phyloP scores from a whole-genome alignment of 2,888 invertebrate genomes.

The Clepsis dumicolana region DNA sequence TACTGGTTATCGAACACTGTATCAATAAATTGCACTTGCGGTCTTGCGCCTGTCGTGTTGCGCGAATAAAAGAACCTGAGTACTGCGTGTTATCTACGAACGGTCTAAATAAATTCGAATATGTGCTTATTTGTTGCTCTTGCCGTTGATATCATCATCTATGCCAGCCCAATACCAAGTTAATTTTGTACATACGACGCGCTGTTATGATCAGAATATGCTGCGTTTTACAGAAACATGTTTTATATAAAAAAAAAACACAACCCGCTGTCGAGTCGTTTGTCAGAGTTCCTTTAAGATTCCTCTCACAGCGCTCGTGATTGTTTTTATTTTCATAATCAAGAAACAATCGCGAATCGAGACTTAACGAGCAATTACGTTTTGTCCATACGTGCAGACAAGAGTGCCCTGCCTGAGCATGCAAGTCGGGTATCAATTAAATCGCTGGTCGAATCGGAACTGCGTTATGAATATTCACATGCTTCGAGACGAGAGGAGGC shows the following conservation, averaged over 20 bases:
- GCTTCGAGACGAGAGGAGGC: constrained; percentile 56
- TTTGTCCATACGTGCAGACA: constrained; percentile 70
- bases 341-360: constrained; percentile 80
- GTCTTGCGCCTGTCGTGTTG: constrained; percentile 77
- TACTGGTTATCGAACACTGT: constrained; percentile 81
- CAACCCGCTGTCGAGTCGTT: constrained; percentile 51
- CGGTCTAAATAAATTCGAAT: constrained; percentile 81
- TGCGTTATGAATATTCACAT: constrained; percentile 80
- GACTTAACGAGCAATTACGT: constrained; percentile 83
- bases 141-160: constrained; percentile 77
- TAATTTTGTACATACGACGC: constrained; percentile 47
- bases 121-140: constrained; percentile 74
- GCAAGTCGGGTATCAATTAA: constrained; percentile 75
- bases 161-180: constrained; percentile 49
- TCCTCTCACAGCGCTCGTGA: constrained; percentile 59
- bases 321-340: constrained; percentile 76
- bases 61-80: constrained; percentile 78
- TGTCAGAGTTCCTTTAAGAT: constrained; percentile 62
- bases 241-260: constrained; percentile 36
- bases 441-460: constrained; percentile 66
- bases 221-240: constrained; percentile 21
- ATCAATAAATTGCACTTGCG: constrained; percentile 84
- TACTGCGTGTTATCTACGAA: constrained; percentile 76
- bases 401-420: constrained; percentile 51
- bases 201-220: constrained; percentile 20